Evolutionary conservation across 2,797 vertebrate genomes (phyloP), one percentile per base, ranked within the genome.

Genomic region (Neoniphon sammara): DNA sequence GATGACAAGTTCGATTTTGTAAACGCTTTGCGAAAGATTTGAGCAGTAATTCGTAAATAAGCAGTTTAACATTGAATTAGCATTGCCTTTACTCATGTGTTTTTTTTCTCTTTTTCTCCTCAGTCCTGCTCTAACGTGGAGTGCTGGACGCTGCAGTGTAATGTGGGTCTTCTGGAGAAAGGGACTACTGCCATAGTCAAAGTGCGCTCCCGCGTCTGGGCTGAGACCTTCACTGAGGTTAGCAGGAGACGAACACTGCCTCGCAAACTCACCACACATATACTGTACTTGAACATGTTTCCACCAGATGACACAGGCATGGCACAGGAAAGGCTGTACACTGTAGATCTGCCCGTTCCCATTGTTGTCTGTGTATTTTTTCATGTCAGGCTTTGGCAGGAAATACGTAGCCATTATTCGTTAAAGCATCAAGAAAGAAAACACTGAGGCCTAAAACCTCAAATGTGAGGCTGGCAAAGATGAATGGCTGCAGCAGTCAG

Each of bases 191-290:
- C 92, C 7, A 95, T 94, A 74, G 90, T 98, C 56, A 93, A 92
- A 71, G 91, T 98, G 59, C 93, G 93, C 73, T 97, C 96, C 49
- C 94, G 93, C 2, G 59, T 97, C 82, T 95, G 95, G 95, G 95
- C 95, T 0, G 92, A 95, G 91, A 96, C 96, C 44, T 96, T 96
- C 84, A 89, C 88, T 1, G 94, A 96, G 94, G 97, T 98, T 87
- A 91, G 91, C 76, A 4, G 18, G 57, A 65, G 57, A 50, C 36
- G 44, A 75, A 47, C n/a, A 17, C 67, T 39, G 30, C 44, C 57
- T 55, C 60, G 25, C 55, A 70, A 59, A 62, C 58, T 44, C 39
- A 31, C 61, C 34, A 2, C 1, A 75, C 57, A 54, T 59, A 34
- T 7, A 46, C 47, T 42, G 58, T 71, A 17, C 49, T 53, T 30